Base-by-base conservation (phyloP, 1,140 invertebrate species). In the Tetragonula clypearis region DNA sequence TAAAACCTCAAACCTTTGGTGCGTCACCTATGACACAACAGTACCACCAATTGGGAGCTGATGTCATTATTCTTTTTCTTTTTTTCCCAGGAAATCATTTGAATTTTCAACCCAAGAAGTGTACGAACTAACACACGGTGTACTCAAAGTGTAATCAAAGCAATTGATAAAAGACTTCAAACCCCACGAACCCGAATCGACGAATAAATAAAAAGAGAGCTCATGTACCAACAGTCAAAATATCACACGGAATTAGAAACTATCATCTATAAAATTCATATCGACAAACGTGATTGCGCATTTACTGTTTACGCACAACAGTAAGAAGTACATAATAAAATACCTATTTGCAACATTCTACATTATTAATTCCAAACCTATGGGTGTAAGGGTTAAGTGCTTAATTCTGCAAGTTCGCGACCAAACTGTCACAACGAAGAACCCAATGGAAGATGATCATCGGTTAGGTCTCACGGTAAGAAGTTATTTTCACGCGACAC, bases 401-500 rank as follows among this genome's bases (percentile, higher is more conserved):
- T 66, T 66, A 30, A 66, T 66, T 66, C 65, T 66, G 5, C 26
- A 2, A 9, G 26, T 66, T 66, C n/a, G n/a, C 30, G n/a, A 66
- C 6, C 65, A 30, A 30, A 66, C 26, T 30, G 65, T 66, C 26
- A 49, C 1, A 21, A 21, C 9, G 6, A n/a, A 53, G 5, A 17
- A 78, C 3, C 26, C 35, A 19, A 83, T 72, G 55, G 60, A 80
- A 58, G 65, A 87, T 77, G 5, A 76, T 55, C 41, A 49, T 49
- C 41, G 49, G 77, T 76, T 78, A 62, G 55, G 26, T 79, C 80
- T 80, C 76, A 84, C 68, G 65, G 87, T 84, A 88, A 87, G 76
- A 76, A 65, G 81, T 77, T 87, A 87, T 87, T 88, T 84, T 79
- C 87, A 87, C 49, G 73, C 66, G 72, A 84, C 76, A 60, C 62